Base-by-base conservation (phyloP, 2,113 vertebrate genomes). In the Terrapene triunguis region DNA sequence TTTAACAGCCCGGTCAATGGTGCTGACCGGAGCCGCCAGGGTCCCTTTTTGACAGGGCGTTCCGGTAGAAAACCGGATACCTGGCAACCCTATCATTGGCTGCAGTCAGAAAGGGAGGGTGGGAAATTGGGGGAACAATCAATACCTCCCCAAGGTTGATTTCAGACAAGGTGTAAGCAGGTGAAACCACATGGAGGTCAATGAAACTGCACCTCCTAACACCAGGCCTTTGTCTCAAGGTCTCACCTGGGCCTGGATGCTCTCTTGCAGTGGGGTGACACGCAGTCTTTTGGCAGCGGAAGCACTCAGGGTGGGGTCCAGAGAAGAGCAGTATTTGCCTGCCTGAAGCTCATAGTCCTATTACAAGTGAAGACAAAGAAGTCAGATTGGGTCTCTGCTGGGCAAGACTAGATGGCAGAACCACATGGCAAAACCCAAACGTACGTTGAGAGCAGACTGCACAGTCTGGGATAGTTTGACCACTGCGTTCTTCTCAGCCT, bases 281-380 rank as follows among this genome's bases (percentile, higher is more conserved):
- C 89, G 94, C 59, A 98, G 93, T 86, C 96, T 99, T 95, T 98
- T 98, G 87, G 98, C 87, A 84, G 98, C 94, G 0, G 94, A 95
- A 44, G 78, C 97, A 0, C 96, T 98, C 93, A 98, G 79, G 55
- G 98, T 80, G 38, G 98, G 97, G 90, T 99, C 98, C 62, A 99
- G 97, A 48, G 98, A 99, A 54, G 98, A 98, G 83, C 98, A 98
- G 97, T 99, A 99, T 96, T 99, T 99, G 47, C 99, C 98, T 86
- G 98, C 97, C 44, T 98, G 98, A 13, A 98, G 42, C 51, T 99
- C 99, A 24, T 99, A 99, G 76, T 99, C 99, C 99, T 99, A 97
- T 87, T 89, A 91, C 85, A 62, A 94, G 91, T 90, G 88, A 87
- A 54, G 50, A 90, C 14, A 96, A 0, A 54, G 84, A 90, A 72